Evolutionary conservation across 1,140 invertebrate genomes (phyloP).

Genomic region (Tetragonula clypearis): DNA sequence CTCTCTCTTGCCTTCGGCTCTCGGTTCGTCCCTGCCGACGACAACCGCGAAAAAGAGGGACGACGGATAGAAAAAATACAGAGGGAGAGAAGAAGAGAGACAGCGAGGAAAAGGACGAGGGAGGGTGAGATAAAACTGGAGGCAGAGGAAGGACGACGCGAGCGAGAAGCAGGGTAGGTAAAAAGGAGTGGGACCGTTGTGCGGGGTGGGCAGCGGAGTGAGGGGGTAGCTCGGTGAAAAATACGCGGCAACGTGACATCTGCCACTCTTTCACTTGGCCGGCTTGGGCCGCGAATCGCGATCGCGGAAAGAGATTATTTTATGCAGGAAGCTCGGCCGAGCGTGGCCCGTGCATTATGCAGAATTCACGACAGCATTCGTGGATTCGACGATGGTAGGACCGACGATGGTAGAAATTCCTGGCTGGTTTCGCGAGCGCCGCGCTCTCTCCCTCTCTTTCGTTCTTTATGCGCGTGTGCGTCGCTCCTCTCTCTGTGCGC

Average conservation of each 20-base stretch:
- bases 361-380: conserved; percentile 67
- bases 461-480: neutral
- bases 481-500: too few relatives aligned
- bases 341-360: conserved; percentile 72
- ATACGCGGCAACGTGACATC: conserved; percentile 69
- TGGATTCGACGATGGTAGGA: conserved; percentile 48
- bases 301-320: conserved; percentile 77
- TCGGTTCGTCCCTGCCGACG: conserved; percentile 37
- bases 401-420: conserved; percentile 44
- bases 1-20: conserved; percentile 20
- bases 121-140: neutral
- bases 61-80: conserved; percentile 35
- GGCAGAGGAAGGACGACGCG: neutral
- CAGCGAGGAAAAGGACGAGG: neutral
- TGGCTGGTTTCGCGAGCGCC: conserved; percentile 39
- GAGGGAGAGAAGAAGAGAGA: neutral
- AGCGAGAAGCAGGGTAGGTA: conserved; percentile 31
- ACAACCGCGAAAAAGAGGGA: conserved; percentile 51
- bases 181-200: conserved; percentile 23
- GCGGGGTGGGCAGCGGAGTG: neutral
- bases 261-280: conserved; percentile 67
- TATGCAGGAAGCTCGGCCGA: conserved; percentile 68
- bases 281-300: conserved; percentile 63
- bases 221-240: conserved; percentile 43
- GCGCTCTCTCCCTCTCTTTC: neutral